Percentiles rank a stretch among this genome's conserved stretches.
phyloP scores from a whole-genome alignment of 2,113 vertebrate species.

The Lepisosteus oculatus region DNA sequence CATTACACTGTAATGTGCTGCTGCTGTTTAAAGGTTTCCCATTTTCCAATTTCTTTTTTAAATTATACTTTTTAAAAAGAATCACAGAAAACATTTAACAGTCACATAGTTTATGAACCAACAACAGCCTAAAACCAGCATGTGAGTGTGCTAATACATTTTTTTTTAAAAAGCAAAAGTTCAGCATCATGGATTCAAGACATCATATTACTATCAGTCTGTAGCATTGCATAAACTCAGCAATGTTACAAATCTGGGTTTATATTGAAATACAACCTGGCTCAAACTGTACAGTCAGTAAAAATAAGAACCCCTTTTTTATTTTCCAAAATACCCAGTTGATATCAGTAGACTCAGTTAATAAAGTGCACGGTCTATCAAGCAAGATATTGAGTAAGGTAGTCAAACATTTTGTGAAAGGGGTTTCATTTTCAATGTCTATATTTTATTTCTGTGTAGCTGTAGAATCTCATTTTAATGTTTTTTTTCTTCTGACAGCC shows the following conservation, averaged over 20 bases:
- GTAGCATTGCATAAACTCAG: not conserved
- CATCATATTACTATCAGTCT: not conserved
- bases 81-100: no score
- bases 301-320: slow-evolving; percentile 1
- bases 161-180: no score
- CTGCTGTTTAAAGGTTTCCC: no score
- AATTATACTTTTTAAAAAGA: no score
- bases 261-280: not conserved
- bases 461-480: no score
- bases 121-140: no score
- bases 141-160: no score
- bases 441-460: not conserved
- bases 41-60: no score
- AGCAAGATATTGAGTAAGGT: slow-evolving; percentile 9
- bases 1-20: no score
- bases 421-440: not conserved
- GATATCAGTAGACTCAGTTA: not conserved
- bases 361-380: slow-evolving; percentile 12
- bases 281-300: not conserved
- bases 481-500: no score
- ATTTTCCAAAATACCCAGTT: not conserved
- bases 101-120: no score
- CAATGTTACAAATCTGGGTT: not conserved
- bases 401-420: not conserved
- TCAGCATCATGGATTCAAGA: no score